phyloP scores from a whole-genome alignment of 2,888 invertebrate species.

The Mythimna ferrago region DNA sequence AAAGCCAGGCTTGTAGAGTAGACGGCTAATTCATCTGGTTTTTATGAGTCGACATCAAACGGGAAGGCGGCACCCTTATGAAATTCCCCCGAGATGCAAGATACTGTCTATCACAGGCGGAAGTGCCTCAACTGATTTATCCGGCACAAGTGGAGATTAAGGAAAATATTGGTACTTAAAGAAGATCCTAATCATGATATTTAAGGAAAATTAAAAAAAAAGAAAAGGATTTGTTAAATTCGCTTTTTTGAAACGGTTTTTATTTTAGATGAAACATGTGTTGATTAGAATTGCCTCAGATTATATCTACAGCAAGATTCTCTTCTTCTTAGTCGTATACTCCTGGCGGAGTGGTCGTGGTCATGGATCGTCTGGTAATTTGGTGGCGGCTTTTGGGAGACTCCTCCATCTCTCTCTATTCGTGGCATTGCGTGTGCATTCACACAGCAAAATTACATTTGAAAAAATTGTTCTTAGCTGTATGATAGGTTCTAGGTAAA shows the following conservation, averaged over 20 bases:
- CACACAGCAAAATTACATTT: too few species aligned
- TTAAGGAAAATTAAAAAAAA: constrained; percentile 18
- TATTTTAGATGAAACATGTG: background rate
- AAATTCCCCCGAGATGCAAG: constrained; percentile 39
- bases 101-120: constrained; percentile 47
- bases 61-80: constrained; percentile 45
- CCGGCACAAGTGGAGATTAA: constrained; percentile 51
- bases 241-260: background rate
- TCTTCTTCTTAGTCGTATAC: too few species aligned
- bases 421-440: too few species aligned
- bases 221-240: background rate
- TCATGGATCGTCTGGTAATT: too few species aligned
- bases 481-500: too few species aligned
- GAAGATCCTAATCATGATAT: constrained; percentile 18
- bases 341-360: too few species aligned
- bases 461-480: too few species aligned
- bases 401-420: too few species aligned
- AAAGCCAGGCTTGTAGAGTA: constrained; percentile 24
- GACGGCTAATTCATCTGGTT: constrained; percentile 49
- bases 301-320: too few species aligned
- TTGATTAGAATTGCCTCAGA: background rate
- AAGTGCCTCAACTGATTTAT: constrained; percentile 49
- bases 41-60: constrained; percentile 48
- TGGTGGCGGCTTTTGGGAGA: too few species aligned
- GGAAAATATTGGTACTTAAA: constrained; percentile 29